A percentile compares a stretch with the other conserved stretches of the same genome.
These are phyloP conservation scores for Scomberomorus guttatus DNA, from an alignment of 2,797 vertebrate species.

Conservation along the genomic window DNA sequence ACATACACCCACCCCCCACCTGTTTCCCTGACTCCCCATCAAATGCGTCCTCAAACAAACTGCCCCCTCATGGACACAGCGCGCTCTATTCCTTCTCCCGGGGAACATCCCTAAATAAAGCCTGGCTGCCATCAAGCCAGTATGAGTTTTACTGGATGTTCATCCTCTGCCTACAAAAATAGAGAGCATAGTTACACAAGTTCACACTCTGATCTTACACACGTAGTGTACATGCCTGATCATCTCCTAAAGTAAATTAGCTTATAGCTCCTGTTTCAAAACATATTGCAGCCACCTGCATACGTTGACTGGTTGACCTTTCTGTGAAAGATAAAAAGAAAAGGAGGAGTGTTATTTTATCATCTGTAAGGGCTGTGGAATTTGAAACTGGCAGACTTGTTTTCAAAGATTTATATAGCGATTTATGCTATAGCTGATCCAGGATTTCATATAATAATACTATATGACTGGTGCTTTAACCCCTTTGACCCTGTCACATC, in stretches of 20 bases:
- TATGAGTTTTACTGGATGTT: conserved; percentile 68
- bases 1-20: conserved; percentile 50
- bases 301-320: conserved; percentile 28
- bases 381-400: conserved; percentile 46
- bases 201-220: conserved; percentile 70
- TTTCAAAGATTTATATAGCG: conserved; percentile 54
- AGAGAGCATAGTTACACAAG: conserved; percentile 74
- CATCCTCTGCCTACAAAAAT: conserved; percentile 67
- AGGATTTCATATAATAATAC: conserved; percentile 48
- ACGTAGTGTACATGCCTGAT: conserved; percentile 25
- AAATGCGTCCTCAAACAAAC: conserved; percentile 73
- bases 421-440: conserved; percentile 54
- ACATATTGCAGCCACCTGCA: conserved; percentile 38
- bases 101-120: conserved; percentile 77
- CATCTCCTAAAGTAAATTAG: conserved; percentile 60
- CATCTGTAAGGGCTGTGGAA: conserved; percentile 38
- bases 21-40: conserved; percentile 73
- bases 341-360: conserved; percentile 43
- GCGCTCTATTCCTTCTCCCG: conserved; percentile 59
- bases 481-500: conserved; percentile 19
- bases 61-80: conserved; percentile 62
- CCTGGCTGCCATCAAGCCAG: conserved; percentile 61
- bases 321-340: conserved; percentile 11
- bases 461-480: conserved; percentile 57
- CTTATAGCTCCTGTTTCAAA: conserved; percentile 57